phyloP scores from a whole-genome alignment of 2,888 invertebrate genomes.

The Pardosa pseudoannulata region DNA sequence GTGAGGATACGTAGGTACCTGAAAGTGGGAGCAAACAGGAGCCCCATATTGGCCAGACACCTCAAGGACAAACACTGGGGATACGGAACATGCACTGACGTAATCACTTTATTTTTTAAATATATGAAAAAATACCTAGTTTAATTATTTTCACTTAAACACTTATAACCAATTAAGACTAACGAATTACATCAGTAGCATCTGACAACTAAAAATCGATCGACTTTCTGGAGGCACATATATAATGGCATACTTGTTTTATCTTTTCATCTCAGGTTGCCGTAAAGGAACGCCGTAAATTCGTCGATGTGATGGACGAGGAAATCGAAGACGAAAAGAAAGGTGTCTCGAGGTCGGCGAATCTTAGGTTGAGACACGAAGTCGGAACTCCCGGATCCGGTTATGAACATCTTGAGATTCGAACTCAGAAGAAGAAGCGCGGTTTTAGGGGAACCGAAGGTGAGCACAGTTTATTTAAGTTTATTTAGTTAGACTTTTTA shows the following conservation, averaged over 20 bases:
- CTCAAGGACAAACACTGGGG: conserved; percentile 75
- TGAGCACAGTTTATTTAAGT: too few relatives aligned
- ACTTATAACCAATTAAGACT: too few relatives aligned
- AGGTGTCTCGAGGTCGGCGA: conserved; percentile 75
- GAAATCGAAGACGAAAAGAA: conserved; percentile 94
- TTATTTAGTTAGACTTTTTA: too few relatives aligned
- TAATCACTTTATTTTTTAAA: conserved; percentile 20
- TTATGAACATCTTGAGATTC: conserved; percentile 84
- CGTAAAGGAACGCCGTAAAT: conserved; percentile 91
- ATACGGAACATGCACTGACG: conserved; percentile 57
- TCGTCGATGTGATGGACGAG: conserved; percentile 96
- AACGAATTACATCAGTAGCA: too few relatives aligned
- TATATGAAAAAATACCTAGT: too few relatives aligned
- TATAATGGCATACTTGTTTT: too few relatives aligned
- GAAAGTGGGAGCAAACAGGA: conserved; percentile 80
- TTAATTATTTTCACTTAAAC: too few relatives aligned
- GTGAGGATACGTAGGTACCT: conserved; percentile 93
- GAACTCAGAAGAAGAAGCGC: conserved; percentile 41
- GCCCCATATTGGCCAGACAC: conserved; percentile 74
- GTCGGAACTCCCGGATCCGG: conserved; percentile 90
- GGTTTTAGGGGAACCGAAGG: conserved; percentile 53
- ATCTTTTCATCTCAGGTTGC: conserved; percentile 80
- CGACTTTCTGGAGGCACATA: too few relatives aligned
- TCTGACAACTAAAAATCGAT: too few relatives aligned
- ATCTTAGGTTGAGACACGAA: conserved; percentile 88